Percentiles rank a stretch among this genome's conserved stretches.
phyloP scores from a whole-genome alignment of 2,888 invertebrate genomes.

The Cerceris ruficornis region DNA sequence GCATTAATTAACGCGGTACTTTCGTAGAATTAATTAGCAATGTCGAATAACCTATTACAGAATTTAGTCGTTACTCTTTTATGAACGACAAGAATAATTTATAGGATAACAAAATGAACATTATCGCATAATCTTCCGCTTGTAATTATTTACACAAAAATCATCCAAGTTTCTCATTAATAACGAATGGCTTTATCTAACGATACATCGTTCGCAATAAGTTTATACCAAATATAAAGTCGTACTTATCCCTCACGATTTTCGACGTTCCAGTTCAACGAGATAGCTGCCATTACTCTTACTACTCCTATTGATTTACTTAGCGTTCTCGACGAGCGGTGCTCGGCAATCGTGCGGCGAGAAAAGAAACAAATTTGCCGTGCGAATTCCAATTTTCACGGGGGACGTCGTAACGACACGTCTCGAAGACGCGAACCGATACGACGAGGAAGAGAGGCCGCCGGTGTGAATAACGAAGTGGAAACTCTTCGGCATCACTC shows the following conservation, averaged over 20 bases:
- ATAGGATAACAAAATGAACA: too few species aligned
- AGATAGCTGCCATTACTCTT: not conserved
- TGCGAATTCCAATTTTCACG: constrained; percentile 42
- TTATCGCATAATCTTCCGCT: too few species aligned
- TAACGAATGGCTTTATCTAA: too few species aligned
- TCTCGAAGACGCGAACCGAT: constrained; percentile 41
- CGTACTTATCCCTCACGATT: not conserved
- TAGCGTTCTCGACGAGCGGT: not conserved
- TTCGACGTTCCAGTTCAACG: not conserved
- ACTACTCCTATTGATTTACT: constrained; percentile 21
- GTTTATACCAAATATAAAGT: not conserved
- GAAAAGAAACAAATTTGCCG: constrained; percentile 51
- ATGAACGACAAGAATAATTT: too few species aligned
- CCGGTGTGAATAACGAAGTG: constrained; percentile 71
- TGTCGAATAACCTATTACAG: too few species aligned
- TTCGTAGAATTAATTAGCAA: too few species aligned
- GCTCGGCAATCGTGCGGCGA: constrained; percentile 1
- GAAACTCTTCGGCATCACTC: constrained; percentile 74
- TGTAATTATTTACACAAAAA: too few species aligned
- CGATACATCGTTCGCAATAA: too few species aligned
- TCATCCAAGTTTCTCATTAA: too few species aligned
- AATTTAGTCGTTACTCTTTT: too few species aligned
- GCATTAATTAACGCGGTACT: too few species aligned
- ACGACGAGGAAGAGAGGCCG: constrained; percentile 23
- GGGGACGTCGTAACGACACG: constrained; percentile 31